phyloP scores from a whole-genome alignment of 2,797 vertebrate genomes.

The Scarus forsteni region DNA sequence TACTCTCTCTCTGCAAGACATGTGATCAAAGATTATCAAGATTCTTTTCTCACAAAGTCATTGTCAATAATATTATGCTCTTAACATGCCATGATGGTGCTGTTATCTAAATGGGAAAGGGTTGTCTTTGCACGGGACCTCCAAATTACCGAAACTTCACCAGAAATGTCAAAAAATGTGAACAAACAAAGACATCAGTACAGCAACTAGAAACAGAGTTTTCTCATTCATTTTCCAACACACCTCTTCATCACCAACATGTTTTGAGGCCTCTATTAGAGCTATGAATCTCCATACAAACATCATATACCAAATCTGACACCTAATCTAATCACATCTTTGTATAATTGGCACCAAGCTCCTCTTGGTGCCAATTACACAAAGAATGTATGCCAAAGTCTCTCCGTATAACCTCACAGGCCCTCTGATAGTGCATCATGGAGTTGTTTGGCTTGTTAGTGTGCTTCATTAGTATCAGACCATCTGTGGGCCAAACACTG shows the following conservation, averaged over 20 bases:
- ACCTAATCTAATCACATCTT: conserved; percentile 1
- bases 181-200: not conserved
- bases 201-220: not conserved
- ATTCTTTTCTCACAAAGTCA: too few species aligned
- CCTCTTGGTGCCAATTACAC: conserved; percentile 15
- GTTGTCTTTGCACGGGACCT: too few species aligned
- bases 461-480: conserved; percentile 65
- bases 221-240: not conserved
- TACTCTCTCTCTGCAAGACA: too few species aligned
- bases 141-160: too few species aligned
- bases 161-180: not conserved
- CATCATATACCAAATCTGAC: not conserved
- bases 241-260: not conserved
- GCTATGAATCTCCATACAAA: not conserved
- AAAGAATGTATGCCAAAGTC: conserved; percentile 44
- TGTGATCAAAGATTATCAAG: too few species aligned
- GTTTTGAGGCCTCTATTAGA: conserved; percentile 1
- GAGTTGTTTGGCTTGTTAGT: conserved; percentile 58
- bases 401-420: conserved; percentile 37
- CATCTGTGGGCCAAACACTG: conserved; percentile 64
- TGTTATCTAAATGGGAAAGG: too few species aligned
- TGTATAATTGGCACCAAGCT: not conserved
- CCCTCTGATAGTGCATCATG: conserved; percentile 14
- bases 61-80: too few species aligned
- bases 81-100: too few species aligned